Evolutionary conservation across 2,113 vertebrate genomes (phyloP).

Genomic region (Tychaedon coryphoeus): DNA sequence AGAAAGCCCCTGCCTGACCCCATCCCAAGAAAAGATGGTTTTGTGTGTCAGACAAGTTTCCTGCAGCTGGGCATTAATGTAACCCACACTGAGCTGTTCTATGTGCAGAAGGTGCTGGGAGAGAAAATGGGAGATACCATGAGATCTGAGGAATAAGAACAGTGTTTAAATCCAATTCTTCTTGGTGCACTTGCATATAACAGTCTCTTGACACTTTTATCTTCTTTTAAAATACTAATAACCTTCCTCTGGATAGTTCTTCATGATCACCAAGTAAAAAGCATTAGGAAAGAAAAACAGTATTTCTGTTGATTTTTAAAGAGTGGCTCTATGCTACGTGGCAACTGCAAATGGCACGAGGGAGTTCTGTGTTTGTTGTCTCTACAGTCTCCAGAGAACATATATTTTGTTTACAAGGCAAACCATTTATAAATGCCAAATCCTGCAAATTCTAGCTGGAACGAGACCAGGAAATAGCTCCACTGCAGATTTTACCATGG

Average conservation of each 20-base stretch:
- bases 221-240: constrained; percentile 32
- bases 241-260: neutral
- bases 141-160: neutral
- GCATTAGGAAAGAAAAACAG: neutral
- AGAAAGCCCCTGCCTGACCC: neutral
- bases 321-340: neutral
- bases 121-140: neutral
- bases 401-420: constrained; percentile 45
- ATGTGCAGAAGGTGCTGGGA: neutral
- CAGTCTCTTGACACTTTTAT: neutral
- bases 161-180: neutral
- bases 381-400: constrained; percentile 23
- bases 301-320: neutral
- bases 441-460: constrained; percentile 38
- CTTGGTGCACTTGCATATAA: neutral
- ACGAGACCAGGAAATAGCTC: neutral
- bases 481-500: neutral
- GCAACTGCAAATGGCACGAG: constrained; percentile 18
- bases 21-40: neutral
- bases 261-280: neutral
- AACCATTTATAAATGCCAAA: constrained; percentile 41
- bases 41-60: neutral
- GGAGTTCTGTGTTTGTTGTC: constrained; percentile 33
- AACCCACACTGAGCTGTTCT: neutral
- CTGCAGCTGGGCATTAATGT: fast-evolving